Evolutionary conservation across 2,797 vertebrate genomes (phyloP), one percentile per base, ranked within the genome.

Genomic region (Periparus ater): DNA sequence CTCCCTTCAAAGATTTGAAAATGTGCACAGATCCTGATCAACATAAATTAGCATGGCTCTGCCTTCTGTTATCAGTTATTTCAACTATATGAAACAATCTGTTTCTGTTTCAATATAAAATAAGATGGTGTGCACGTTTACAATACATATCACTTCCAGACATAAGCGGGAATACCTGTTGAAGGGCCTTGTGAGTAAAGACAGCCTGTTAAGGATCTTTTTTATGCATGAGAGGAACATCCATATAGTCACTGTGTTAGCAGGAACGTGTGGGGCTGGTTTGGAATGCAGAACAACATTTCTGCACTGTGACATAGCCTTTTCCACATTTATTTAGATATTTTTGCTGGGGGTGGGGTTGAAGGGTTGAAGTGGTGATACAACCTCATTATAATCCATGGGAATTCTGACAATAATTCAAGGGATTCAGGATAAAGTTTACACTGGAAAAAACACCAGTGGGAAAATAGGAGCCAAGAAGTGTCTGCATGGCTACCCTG

Each of bases 51-150:
- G 91, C 91, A 89, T 96, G 89, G 84, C 81, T 93, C 27, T 89
- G 93, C 94, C 95, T 95, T 96, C 95, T 97, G 92, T 96, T 97
- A 93, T 88, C 93, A 92, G 95, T 96, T 96, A 88, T 93, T 96
- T 94, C 93, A 85, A 85, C 79, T 96, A 88, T 96, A 94, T 60
- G 94, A 95, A 96, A 95, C 93, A 95, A 95, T 95, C 92, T 96
- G 94, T 94, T 95, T 97, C 82, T 96, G 93, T 93, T 95, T 91
- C 80, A 88, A 80, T 96, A 75, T 79, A 85, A 95, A 91, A 91
- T 92, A 94, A 85, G 92, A 93, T 92, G 81, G 71, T 83, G 84
- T 75, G 71, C 91, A 92, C 71, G n/a, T 93, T 95, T 95, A 91
- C 89, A 80, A 91, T 96, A 92, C 87, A 89, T 94, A 68, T 65